phyloP scores from a whole-genome alignment of 2,113 vertebrate species.

The Heterotis niloticus region DNA sequence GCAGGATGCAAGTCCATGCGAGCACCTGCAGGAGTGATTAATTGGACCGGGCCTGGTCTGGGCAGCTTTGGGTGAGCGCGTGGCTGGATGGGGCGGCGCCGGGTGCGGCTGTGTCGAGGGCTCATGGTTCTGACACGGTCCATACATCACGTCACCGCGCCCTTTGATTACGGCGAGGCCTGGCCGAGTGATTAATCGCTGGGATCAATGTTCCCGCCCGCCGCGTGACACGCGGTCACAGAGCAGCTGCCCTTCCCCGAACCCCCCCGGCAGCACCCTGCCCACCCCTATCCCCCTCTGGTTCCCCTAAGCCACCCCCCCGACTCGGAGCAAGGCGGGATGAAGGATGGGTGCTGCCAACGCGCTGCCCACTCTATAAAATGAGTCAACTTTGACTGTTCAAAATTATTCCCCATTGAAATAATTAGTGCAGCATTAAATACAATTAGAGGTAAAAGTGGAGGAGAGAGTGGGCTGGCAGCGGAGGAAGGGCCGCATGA shows the following conservation, averaged over 20 bases:
- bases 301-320: conserved; percentile 19
- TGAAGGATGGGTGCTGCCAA: conserved; percentile 87
- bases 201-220: conserved; percentile 96
- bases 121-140: conserved; percentile 86
- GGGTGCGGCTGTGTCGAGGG: conserved; percentile 71
- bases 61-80: conserved; percentile 61
- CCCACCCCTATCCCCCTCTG: conserved; percentile 38
- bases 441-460: conserved; percentile 82
- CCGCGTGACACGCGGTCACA: conserved; percentile 94
- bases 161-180: conserved; percentile 97
- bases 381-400: conserved; percentile 79
- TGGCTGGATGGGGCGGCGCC: conserved; percentile 65
- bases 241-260: conserved; percentile 90
- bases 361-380: conserved; percentile 82
- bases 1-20: conserved; percentile 34
- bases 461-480: conserved; percentile 66
- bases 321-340: conserved; percentile 68
- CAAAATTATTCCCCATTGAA: conserved; percentile 87
- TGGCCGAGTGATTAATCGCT: conserved; percentile 94
- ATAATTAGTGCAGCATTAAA: conserved; percentile 88
- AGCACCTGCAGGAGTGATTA: conserved; percentile 82
- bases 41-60: conserved; percentile 74
- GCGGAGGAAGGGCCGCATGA: conserved; percentile 72
- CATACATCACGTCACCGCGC: conserved; percentile 92
- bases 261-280: conserved; percentile 10